Base-by-base conservation (phyloP, 2,797 vertebrate species). In the Betta splendens region DNA sequence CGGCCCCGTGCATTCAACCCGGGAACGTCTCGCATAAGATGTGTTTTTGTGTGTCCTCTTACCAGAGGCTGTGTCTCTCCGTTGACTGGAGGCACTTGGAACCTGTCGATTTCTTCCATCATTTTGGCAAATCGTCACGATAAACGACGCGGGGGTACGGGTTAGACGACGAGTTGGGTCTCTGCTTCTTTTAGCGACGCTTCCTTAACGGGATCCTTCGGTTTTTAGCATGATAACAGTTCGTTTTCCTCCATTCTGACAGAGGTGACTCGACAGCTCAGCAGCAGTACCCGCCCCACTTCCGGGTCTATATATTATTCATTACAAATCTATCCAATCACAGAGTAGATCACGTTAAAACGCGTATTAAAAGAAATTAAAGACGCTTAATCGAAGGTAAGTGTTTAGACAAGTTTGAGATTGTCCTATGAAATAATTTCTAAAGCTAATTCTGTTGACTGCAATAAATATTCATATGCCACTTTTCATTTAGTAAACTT, bases 21-120 rank as follows among this genome's bases (percentile, higher is more conserved):
- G 6, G 5, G 7, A 25, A 5, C 31, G 3, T 38, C 73, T 76
- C 40, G 53, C 44, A 67, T 42, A 45, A 28, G 10, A 46, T 40
- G 47, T 61, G 36, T 46, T 50, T 64, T 47, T 62, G 44, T 62
- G 46, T 75, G 10, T 68, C 10, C 64, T 10, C 95, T 94, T 90
- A 96, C 95, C 96, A 97, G 87, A 76, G 94, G 96, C 88, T 97
- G 94, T 64, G 94, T 95, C 92, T 98, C 96, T 68, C 94, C 94
- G 85, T 94, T 94, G 63, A 95, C 95, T 75, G 94, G 93, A 83
- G 96, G 96, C 66, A 97, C 96, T 85, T 97, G 95, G 90, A 97
- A 96, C 85, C 95, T 92, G 92, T 97, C 96, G 80, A 95, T 96
- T 90, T 97, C 95, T 87, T 97, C 96, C 96, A 97, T 98, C 95